Evolutionary conservation across 2,797 vertebrate species (phyloP).

Genomic region (Gastrophryne carolinensis): DNA sequence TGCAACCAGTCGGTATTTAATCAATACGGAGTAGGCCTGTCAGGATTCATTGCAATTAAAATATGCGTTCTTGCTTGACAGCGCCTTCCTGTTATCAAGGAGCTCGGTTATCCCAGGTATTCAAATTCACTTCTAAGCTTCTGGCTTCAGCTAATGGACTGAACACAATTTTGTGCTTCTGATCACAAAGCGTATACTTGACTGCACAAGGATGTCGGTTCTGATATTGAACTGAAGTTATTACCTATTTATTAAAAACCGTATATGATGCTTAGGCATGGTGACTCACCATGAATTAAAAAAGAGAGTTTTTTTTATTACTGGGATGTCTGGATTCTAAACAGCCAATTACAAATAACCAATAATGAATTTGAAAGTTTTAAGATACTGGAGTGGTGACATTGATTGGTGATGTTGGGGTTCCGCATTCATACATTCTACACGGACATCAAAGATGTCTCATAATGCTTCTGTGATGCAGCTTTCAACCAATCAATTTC

Average conservation of each 20-base stretch:
- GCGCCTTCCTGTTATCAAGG: conserved; percentile 3
- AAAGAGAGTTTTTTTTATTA: too few relatives aligned
- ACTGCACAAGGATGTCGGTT: neutral
- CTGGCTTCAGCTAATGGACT: neutral
- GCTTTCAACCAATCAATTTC: too few relatives aligned
- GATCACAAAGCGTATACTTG: neutral
- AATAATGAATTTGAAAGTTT: too few relatives aligned
- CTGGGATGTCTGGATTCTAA: too few relatives aligned
- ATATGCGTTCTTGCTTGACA: neutral
- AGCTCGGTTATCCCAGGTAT: conserved; percentile 18
- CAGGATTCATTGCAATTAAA: conserved; percentile 34
- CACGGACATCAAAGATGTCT: too few relatives aligned
- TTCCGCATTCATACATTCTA: too few relatives aligned
- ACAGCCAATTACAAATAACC: too few relatives aligned
- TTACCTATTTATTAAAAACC: neutral
- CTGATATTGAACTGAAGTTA: neutral
- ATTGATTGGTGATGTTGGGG: too few relatives aligned
- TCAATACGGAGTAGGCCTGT: conserved; percentile 9
- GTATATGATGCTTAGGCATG: neutral
- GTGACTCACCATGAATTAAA: too few relatives aligned
- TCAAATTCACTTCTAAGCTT: conserved; percentile 20
- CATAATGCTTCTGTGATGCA: too few relatives aligned
- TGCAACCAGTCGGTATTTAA: conserved; percentile 34
- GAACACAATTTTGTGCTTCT: neutral
- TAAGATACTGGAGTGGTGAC: too few relatives aligned